Evolutionary conservation across 1,140 invertebrate species (phyloP).

Genomic region (Papilio polytes): DNA sequence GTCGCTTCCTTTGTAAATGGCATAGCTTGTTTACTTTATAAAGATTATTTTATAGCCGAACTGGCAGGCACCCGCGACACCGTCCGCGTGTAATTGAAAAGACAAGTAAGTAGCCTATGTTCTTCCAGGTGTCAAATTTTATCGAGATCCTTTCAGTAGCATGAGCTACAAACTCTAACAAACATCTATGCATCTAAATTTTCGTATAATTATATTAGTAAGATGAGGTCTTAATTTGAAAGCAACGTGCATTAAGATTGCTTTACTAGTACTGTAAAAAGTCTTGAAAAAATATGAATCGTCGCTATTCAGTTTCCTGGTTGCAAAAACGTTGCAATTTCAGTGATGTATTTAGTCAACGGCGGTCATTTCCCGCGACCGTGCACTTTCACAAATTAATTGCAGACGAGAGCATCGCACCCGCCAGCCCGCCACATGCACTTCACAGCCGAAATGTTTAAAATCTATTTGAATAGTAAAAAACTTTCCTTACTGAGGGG

Average conservation of each 20-base stretch:
- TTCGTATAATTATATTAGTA: no score
- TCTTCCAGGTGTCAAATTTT: no score
- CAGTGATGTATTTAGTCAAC: not conserved
- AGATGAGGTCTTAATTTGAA: not conserved
- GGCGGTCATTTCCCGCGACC: slow-evolving; percentile 6
- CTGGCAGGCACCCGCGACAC: no score
- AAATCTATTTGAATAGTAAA: not conserved
- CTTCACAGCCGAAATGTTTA: not conserved
- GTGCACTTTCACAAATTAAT: slow-evolving; percentile 35
- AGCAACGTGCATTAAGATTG: not conserved
- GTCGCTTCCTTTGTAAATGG: not conserved
- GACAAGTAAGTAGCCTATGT: no score
- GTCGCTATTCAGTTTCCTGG: not conserved
- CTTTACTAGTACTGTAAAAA: not conserved
- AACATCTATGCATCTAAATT: no score
- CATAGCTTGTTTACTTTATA: no score
- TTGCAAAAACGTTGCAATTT: not conserved
- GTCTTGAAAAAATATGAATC: not conserved
- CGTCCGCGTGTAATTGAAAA: no score
- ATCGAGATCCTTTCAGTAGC: no score
- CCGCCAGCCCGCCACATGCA: not conserved
- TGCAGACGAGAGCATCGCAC: not conserved
- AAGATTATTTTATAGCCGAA: no score
- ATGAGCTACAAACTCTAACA: no score
- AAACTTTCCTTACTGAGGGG: not conserved